A percentile compares a stretch with the other conserved stretches of the same genome.
phyloP scores from a whole-genome alignment of 2,113 vertebrate genomes.

The Ceyx melanurus region DNA sequence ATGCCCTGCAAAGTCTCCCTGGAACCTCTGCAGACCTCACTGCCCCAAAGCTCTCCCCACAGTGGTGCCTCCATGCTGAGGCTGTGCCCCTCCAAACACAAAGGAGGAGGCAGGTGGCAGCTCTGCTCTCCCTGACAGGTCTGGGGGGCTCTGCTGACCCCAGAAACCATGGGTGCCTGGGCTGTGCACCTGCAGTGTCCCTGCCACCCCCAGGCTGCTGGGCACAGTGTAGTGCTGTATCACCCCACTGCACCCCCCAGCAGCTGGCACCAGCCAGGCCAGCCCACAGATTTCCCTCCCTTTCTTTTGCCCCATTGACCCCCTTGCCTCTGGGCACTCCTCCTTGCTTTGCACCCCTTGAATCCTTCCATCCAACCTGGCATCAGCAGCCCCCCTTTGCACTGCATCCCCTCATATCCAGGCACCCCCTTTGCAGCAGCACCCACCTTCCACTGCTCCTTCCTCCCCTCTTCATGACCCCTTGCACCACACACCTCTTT shows the following conservation, averaged over 20 bases:
- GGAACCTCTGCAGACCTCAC: background rate
- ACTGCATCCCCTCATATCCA: too few species aligned
- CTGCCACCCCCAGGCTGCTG: background rate
- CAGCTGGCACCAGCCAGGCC: background rate
- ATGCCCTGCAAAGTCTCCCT: background rate
- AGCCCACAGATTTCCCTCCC: background rate
- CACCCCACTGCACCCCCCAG: background rate
- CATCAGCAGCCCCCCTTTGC: too few species aligned
- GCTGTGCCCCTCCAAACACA: fast-evolving
- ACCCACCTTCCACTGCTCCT: too few species aligned
- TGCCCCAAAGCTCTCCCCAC: background rate
- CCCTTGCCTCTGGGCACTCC: background rate
- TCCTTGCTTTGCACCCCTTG: background rate
- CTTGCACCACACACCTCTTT: too few species aligned
- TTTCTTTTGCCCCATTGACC: too few species aligned
- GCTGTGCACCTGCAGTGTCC: fast-evolving
- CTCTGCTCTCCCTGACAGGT: fast-evolving
- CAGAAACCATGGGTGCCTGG: fast-evolving
- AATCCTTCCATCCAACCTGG: too few species aligned
- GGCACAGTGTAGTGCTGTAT: fast-evolving
- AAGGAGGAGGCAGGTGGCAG: background rate
- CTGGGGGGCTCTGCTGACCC: background rate
- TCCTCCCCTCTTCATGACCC: too few species aligned
- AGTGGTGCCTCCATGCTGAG: fast-evolving
- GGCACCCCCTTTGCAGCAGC: too few species aligned